These are phyloP conservation scores for Pseudochirops cupreus DNA, from an alignment of 2,797 vertebrate species.

Conservation along the genomic window DNA sequence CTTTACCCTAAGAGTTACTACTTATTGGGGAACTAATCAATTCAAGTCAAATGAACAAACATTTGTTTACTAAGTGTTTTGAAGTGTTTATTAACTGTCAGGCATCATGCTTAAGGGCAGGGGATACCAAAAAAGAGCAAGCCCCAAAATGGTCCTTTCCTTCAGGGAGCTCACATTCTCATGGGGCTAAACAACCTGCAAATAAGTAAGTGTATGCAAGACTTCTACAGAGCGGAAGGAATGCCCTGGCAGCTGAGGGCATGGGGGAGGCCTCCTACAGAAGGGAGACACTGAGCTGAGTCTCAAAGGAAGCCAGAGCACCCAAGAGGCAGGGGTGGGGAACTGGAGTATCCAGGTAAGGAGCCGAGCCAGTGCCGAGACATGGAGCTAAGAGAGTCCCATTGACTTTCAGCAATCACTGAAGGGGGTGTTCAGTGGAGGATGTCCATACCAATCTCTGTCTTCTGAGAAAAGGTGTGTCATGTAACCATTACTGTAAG, in stretches of 20 bases:
- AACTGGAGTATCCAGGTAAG: not conserved
- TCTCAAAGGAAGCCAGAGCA: not conserved
- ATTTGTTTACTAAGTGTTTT: not conserved
- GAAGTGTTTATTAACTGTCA: not conserved
- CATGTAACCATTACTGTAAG: not conserved
- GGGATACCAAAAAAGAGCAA: not conserved
- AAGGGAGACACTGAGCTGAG: not conserved
- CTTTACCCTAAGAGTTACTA: not conserved
- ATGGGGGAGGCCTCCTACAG: rapidly evolving
- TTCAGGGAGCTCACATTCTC: not conserved
- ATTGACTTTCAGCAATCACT: not conserved
- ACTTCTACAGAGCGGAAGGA: not conserved
- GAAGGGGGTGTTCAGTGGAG: not conserved
- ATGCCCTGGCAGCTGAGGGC: not conserved
- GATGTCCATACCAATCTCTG: not conserved
- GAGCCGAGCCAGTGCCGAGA: not conserved
- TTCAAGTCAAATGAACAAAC: not conserved
- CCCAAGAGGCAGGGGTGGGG: not conserved
- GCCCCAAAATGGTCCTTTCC: not conserved
- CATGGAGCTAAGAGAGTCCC: not conserved
- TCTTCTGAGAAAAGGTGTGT: not conserved
- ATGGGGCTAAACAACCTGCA: not conserved
- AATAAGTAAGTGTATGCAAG: not conserved
- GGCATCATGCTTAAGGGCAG: not conserved
- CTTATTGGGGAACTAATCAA: not conserved